Evolutionary conservation across 2,797 vertebrate genomes (phyloP).

Genomic region (Nannoperca obscura): DNA sequence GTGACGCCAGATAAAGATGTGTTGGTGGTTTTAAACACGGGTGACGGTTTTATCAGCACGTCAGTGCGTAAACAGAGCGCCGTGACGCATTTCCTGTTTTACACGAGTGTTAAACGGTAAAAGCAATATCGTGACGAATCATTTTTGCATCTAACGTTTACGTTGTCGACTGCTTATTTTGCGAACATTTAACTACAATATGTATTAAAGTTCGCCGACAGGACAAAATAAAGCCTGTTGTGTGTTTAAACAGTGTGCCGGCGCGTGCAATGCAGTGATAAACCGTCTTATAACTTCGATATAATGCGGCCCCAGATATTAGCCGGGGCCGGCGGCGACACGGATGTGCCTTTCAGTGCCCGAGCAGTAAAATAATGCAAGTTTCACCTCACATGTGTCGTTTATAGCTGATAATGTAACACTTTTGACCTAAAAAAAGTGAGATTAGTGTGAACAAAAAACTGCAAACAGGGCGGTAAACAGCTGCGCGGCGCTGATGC

Average conservation of each 20-base stretch:
- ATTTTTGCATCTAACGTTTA: background rate
- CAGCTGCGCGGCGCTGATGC: conserved; percentile 4
- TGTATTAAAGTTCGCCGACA: rapidly evolving
- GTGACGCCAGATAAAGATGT: rapidly evolving
- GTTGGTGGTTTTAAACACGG: rapidly evolving
- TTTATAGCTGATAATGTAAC: background rate
- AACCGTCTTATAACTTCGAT: background rate
- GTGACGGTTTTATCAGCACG: rapidly evolving
- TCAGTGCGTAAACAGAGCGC: rapidly evolving
- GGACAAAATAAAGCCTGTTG: rapidly evolving
- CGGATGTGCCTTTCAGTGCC: background rate
- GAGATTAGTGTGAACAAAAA: too few relatives aligned
- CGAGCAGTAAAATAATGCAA: background rate
- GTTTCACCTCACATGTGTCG: rapidly evolving
- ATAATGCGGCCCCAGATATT: conserved; percentile 17
- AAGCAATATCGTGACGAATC: conserved; percentile 6
- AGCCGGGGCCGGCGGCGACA: conserved; percentile 38
- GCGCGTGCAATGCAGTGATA: rapidly evolving
- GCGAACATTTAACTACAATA: rapidly evolving
- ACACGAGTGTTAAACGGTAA: background rate
- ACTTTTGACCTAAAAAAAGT: rapidly evolving
- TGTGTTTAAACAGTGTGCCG: rapidly evolving
- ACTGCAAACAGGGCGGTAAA: background rate
- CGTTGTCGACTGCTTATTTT: rapidly evolving
- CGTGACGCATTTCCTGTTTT: conserved; percentile 35